phyloP scores from a whole-genome alignment of 2,888 invertebrate genomes.

The Mechanitis mazaeus region DNA sequence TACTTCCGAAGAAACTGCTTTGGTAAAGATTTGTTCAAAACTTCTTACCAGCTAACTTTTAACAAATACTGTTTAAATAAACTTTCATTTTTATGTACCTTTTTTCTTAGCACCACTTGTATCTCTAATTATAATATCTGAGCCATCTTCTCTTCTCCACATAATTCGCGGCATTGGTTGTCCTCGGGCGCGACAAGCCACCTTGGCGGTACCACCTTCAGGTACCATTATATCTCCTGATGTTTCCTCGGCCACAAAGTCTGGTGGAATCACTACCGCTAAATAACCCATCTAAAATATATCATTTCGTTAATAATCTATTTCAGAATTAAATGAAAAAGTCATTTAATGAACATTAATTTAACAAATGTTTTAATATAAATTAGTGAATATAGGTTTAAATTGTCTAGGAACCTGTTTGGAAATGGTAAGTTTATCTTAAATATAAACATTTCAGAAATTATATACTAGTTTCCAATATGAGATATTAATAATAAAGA shows the following conservation, averaged over 20 bases:
- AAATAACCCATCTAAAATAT: constrained; percentile 84
- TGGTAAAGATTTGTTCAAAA: too few species aligned
- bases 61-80: not conserved
- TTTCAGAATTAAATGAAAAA: not conserved
- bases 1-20: too few species aligned
- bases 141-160: constrained; percentile 90
- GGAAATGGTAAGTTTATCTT: not conserved
- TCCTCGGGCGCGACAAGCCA: constrained; percentile 84
- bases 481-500: not conserved
- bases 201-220: constrained; percentile 84
- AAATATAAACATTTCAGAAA: not conserved
- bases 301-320: not conserved
- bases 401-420: not conserved
- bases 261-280: constrained; percentile 93
- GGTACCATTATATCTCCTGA: constrained; percentile 93
- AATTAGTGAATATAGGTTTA: not conserved
- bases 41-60: too few species aligned
- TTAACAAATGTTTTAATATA: too few species aligned
- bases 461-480: not conserved
- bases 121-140: constrained; percentile 86
- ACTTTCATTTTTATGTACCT: constrained; percentile 55
- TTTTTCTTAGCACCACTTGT: constrained; percentile 79
- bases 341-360: not conserved
- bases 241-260: constrained; percentile 90
- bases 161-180: constrained; percentile 87